Evolutionary conservation across 2,797 vertebrate genomes (phyloP), one percentile per base, ranked within the genome.

Genomic region (Aphelocoma californica): DNA sequence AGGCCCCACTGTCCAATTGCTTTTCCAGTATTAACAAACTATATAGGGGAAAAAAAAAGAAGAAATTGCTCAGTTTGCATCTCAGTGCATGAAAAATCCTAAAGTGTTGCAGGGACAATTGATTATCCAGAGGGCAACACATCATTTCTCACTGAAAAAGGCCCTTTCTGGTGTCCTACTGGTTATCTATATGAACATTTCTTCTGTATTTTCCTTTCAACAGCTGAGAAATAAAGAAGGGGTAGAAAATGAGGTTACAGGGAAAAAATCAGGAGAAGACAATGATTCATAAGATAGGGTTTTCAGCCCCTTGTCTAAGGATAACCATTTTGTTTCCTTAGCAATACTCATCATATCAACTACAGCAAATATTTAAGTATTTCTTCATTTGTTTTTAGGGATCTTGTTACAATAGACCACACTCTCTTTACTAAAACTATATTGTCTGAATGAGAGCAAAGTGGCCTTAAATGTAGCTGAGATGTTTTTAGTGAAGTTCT

Each of bases 1-100:
- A 90, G 94, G 54, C 92, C 88, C 95, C 93, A 96, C 92, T 94
- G 95, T 96, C 96, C 95, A 93, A 92, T 95, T 95, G 93, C 95
- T 91, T 96, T 95, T 92, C 79, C 91, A 86, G 88, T 86, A 95
- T 95, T 97, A 97, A 95, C 91, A 96, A 96, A 96, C 92, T 92
- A 87, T 93, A 95, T 54, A 82, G 77, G 66, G 10, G 0, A 77
- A 79, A 81, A 86, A 83, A 90, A 65, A 65, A 6, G 71, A 90
- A 95, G 90, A 94, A 89, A 94, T 94, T 96, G 91, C 96, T 94
- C 93, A 87, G 85, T 95, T 95, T 96, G 94, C 90, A 95, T 96
- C 95, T 91, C 88, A 92, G 88, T 74, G 84, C 83, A 92, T 93
- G 86, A 92, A 90, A 96, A 97, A 96, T 93, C 92, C 93, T 92